These are phyloP conservation scores for Rhopalosiphum nymphaeae DNA, from an alignment of 2,888 invertebrate species.

Conservation along the genomic window DNA sequence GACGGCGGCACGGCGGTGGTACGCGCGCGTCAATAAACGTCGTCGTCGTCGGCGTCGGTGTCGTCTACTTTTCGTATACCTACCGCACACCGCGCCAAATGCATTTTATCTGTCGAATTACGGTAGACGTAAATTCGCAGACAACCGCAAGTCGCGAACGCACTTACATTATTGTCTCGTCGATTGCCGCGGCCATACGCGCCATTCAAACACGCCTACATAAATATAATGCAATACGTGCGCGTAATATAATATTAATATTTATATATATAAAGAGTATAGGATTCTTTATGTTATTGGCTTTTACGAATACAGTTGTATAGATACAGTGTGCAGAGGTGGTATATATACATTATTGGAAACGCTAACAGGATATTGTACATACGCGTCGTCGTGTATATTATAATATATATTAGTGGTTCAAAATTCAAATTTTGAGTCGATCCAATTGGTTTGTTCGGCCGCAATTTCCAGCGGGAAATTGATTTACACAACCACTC, in stretches of 20 bases:
- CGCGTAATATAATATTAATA: neutral
- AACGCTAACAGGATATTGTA: conserved; percentile 3
- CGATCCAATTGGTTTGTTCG: neutral
- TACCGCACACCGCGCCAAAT: conserved; percentile 3
- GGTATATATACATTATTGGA: neutral
- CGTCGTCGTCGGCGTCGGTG: neutral
- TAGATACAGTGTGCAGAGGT: neutral
- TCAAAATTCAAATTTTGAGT: neutral
- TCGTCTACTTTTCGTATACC: neutral
- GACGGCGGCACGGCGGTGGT: neutral
- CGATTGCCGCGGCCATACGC: neutral
- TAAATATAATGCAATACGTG: neutral
- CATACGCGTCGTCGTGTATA: neutral
- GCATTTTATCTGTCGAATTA: conserved; percentile 46
- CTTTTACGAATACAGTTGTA: neutral
- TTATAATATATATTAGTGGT: neutral
- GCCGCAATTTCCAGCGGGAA: conserved; percentile 28
- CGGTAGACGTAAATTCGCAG: neutral
- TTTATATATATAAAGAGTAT: neutral
- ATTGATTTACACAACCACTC: neutral
- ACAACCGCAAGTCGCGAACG: neutral
- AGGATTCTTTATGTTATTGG: neutral
- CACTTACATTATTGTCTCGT: neutral
- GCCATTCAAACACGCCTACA: neutral
- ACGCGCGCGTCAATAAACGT: neutral